Evolutionary conservation across 2,888 invertebrate genomes (phyloP), one percentile per base, ranked within the genome.

Genomic region (Callyntrura guangdongensis): DNA sequence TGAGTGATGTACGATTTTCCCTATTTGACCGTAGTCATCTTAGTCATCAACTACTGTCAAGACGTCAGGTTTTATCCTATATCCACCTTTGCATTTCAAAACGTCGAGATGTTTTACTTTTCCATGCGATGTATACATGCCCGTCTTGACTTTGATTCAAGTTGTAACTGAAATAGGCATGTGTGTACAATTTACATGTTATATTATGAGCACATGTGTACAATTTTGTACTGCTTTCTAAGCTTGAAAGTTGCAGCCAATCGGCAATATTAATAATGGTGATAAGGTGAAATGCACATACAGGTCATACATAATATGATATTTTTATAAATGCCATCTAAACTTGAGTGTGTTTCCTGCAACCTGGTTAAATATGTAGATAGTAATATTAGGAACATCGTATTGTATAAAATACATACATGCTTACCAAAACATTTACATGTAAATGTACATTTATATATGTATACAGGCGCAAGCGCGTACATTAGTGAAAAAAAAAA

Each of bases 21-120:
- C 47, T 74, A 1, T 9, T 49, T 74, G 74, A 74, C 74, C 74
- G 49, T 47, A 74, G 49, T 74, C 74, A 81, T 53, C 79, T 88
- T 59, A 82, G 56, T 82, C 72, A 74, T 72, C 82, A 67, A 82
- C 59, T 69, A 89, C 72, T 82, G 64, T 82, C 56, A 83, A 56
- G 22, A 22, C 36, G 36, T 61, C 20, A 49, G 27, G 25, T 74
- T 89, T 79, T 67, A 67, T 67, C n/a, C n/a, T n/a, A n/a, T 12
- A 67, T 56, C 8, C 56, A 89, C 89, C 89, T 89, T 77, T 72
- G 36, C 59, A 9, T 47, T 56, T 56, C 12, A 14, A 49, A 47
- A 49, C 59, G 11, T 36, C 59, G 79, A 49, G 22, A 53, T 27
- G 14, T 27, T 22, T 12, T 22, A 25, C 27, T 22, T 20, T 14